Conservation (phyloP, 2,113 vertebrate genomes). For the Talpa occidentalis region DNA sequence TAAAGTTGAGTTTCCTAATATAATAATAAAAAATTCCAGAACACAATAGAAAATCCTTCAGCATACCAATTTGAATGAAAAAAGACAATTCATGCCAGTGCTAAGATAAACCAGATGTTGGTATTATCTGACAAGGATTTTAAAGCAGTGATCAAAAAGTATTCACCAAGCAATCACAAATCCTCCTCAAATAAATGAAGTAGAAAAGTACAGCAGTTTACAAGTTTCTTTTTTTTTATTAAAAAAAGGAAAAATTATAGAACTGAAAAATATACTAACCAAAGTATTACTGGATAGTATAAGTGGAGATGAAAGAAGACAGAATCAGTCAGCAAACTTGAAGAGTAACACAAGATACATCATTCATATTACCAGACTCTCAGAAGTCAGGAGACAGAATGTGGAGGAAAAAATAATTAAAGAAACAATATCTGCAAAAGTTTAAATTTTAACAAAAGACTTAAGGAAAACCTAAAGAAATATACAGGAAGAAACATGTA, state of each 20-base stretch:
- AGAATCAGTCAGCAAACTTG: background rate
- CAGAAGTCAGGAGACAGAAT: background rate
- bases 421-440: background rate
- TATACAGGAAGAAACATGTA: background rate
- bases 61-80: background rate
- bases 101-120: background rate
- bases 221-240: background rate
- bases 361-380: background rate
- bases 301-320: background rate
- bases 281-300: background rate
- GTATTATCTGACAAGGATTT: background rate
- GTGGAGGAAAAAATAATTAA: background rate
- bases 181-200: background rate
- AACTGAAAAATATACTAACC: background rate
- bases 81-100: background rate
- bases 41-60: background rate
- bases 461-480: background rate
- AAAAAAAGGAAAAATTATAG: background rate
- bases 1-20: background rate
- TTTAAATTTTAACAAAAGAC: background rate
- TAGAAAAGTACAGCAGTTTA: background rate
- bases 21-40: background rate
- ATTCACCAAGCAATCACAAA: background rate
- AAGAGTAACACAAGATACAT: background rate
- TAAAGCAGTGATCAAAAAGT: background rate